Percentiles rank a stretch among this genome's conserved stretches.
These are phyloP conservation scores for Diachasma alloeum DNA, from an alignment of 1,140 invertebrate species.

Conservation along the genomic window DNA sequence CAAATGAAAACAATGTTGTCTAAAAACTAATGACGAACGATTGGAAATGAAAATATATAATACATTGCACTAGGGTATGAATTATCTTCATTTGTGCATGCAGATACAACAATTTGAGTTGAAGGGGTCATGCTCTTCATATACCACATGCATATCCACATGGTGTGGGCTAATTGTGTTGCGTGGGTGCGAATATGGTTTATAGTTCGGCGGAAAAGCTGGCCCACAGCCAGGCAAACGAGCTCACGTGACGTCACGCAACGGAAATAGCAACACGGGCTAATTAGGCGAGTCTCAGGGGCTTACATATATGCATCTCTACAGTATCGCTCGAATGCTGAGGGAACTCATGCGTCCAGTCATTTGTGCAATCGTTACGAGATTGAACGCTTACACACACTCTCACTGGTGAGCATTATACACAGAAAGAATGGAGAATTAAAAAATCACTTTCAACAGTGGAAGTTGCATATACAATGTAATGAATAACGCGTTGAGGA, in stretches of 20 bases:
- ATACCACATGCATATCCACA: constrained; percentile 28
- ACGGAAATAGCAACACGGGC: constrained; percentile 61
- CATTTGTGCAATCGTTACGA: constrained; percentile 39
- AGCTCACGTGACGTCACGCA: constrained; percentile 63
- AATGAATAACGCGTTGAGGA: not conserved
- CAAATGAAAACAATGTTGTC: constrained; percentile 36
- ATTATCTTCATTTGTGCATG: not conserved
- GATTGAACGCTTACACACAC: constrained; percentile 2
- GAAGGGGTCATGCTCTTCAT: constrained; percentile 2
- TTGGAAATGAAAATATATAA: not conserved
- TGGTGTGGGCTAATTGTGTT: constrained; percentile 57
- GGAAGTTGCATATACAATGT: not conserved
- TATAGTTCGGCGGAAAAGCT: constrained; percentile 63
- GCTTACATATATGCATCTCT: constrained; percentile 34
- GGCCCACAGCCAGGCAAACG: constrained; percentile 61
- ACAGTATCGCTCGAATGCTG: constrained; percentile 58
- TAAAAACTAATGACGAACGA: not conserved
- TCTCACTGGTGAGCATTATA: not conserved
- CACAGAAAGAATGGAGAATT: not conserved
- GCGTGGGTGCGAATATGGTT: constrained; percentile 65
- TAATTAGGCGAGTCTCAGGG: constrained; percentile 57
- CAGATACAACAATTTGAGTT: not conserved
- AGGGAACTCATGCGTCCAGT: constrained; percentile 56
- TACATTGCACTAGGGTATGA: not conserved
- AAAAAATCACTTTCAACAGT: not conserved